Base-by-base conservation (phyloP, 2,888 invertebrate species). In the Myathropa florea region DNA sequence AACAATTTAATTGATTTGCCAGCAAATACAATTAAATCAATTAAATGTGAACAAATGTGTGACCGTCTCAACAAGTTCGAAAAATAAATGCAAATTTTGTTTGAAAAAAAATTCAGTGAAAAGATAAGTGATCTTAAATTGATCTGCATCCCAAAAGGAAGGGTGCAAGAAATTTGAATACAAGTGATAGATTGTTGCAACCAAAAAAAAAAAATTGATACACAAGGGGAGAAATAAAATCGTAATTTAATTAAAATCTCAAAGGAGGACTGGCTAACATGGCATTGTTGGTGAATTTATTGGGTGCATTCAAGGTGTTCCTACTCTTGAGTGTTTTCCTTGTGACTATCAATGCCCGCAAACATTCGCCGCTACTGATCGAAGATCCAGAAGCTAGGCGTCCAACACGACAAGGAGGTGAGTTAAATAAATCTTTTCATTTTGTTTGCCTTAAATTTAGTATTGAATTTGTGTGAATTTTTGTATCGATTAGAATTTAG, bases 361-460 rank as follows among this genome's bases (percentile, higher is more conserved):
- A 94, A 90, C 95, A 94, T 91, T 94, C 95, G 89, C 95, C 95
- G 88, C 93, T 94, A 89, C 93, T 95, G 91, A 93, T 94, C 82
- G 95, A 95, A 92, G 95, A 95, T 92, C 95, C 95, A 90, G 95
- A 95, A 92, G 94, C 94, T 89, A 94, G 95, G 72, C 95, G 95
- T 90, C 94, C 94, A 91, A 94, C 94, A 91, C 93, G 95, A 88
- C 95, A 95, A 90, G 95, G 95, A 93, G 95, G 95, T 95, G 93
- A 95, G 95, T 94, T n/a, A n/a, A 53, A 60, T n/a, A n/a, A n/a
- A n/a, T n/a, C 23, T 59, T 71, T 57, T 30, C 24, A n/a, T 21
- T 59, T 61, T 67, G 46, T 67, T 64, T 28, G 28, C 24, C 26
- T 26, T 26, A 70, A 64, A 10, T 57, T 24, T 21, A 21, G 9